Percentiles rank a stretch among this genome's conserved stretches.
Evolutionary conservation across 2,113 vertebrate species (phyloP).

Genomic region (Cebus imitator): DNA sequence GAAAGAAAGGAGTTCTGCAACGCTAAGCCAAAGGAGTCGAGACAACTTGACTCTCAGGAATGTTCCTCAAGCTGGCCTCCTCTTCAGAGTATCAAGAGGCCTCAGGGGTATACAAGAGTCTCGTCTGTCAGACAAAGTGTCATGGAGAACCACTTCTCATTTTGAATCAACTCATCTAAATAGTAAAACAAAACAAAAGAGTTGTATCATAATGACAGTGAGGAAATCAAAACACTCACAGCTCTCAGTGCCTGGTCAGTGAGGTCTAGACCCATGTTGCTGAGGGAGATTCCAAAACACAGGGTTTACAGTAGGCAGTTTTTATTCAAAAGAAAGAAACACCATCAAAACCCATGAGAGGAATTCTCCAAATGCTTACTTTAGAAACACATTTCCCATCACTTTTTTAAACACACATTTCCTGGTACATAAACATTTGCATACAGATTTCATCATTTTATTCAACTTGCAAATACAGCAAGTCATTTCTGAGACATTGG

Average conservation of each 20-base stretch:
- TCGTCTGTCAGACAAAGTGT: background rate
- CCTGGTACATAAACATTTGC: background rate
- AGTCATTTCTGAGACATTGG: background rate
- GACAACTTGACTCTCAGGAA: rapidly evolving
- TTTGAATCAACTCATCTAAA: constrained; percentile 7
- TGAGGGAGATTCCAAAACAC: background rate
- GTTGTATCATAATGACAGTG: background rate
- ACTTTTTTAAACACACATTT: constrained; percentile 10
- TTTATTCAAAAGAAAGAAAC: constrained; percentile 35
- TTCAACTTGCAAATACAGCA: background rate
- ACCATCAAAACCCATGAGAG: background rate
- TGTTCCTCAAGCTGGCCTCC: rapidly evolving
- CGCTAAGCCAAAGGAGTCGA: rapidly evolving
- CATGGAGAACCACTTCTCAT: background rate
- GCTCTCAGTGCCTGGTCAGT: background rate
- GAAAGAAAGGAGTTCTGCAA: background rate
- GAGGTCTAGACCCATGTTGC: background rate
- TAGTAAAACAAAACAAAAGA: background rate
- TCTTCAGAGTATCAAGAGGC: background rate
- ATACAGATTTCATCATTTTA: constrained; percentile 1
- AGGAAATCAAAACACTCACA: background rate
- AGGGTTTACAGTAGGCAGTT: background rate
- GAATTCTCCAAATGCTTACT: constrained; percentile 25
- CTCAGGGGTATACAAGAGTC: background rate
- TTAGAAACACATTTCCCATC: constrained; percentile 34